A percentile compares a stretch with the other conserved stretches of the same genome.
phyloP scores from a whole-genome alignment of 2,113 vertebrate species.

The Sylvia atricapilla region DNA sequence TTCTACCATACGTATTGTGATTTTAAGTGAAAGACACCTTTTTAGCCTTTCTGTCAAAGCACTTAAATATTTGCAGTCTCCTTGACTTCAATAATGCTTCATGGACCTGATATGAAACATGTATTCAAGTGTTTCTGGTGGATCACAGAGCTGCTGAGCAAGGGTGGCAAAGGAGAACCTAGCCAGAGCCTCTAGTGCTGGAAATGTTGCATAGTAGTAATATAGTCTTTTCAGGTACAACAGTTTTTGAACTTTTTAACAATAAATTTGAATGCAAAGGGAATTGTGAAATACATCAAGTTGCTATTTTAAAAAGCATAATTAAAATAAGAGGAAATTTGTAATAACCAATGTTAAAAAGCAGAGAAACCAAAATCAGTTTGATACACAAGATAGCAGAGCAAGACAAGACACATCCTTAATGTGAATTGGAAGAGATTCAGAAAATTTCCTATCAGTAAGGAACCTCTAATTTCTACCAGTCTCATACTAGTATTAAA shows the following conservation, averaged over 20 bases:
- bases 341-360: neutral
- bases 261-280: neutral
- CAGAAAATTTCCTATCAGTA: neutral
- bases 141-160: neutral
- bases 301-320: neutral
- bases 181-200: neutral
- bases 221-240: neutral
- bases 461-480: neutral
- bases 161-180: neutral
- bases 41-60: neutral
- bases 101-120: neutral
- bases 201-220: neutral
- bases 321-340: neutral
- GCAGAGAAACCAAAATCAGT: neutral
- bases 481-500: neutral
- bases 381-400: neutral
- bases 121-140: neutral
- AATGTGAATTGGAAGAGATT: neutral
- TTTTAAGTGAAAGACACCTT: neutral
- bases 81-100: neutral
- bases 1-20: neutral
- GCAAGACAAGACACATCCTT: neutral
- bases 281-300: neutral
- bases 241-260: neutral
- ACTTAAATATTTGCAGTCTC: neutral